Percentiles rank a stretch among this genome's conserved stretches.
phyloP scores from a whole-genome alignment of 2,888 invertebrate genomes.

The Agrochola circellaris region DNA sequence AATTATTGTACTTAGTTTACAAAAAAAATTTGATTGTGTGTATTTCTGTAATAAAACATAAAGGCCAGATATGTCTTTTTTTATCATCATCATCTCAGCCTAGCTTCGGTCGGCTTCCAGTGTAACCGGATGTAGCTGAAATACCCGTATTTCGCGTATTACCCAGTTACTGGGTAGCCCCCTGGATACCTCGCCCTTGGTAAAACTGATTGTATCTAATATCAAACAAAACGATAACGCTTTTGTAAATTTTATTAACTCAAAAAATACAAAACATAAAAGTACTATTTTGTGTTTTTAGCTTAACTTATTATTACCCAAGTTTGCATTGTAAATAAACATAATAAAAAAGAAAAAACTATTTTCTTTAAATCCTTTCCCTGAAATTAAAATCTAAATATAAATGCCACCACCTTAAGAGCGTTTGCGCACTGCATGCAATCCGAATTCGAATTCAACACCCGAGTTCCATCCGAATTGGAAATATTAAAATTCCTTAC shows the following conservation, averaged over 20 bases:
- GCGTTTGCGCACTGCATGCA: not conserved
- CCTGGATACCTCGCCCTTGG: not conserved
- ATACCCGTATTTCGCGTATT: not conserved
- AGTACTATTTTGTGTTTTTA: slow-evolving; percentile 35
- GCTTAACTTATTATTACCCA: slow-evolving; percentile 27
- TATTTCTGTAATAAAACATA: slow-evolving; percentile 43
- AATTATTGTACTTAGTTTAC: slow-evolving; percentile 21
- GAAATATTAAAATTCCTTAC: not conserved
- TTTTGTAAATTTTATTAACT: slow-evolving; percentile 35
- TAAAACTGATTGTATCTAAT: not conserved
- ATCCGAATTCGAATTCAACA: not conserved
- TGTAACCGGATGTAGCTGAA: not conserved
- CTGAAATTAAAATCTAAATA: not conserved
- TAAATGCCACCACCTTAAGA: not conserved
- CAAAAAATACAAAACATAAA: slow-evolving; percentile 37
- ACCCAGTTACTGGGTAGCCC: not conserved
- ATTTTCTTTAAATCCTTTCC: not conserved
- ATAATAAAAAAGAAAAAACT: not conserved
- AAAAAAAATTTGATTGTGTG: slow-evolving; percentile 12
- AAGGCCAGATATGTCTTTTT: not conserved
- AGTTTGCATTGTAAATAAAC: slow-evolving; percentile 52
- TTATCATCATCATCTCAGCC: not conserved
- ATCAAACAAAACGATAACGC: slow-evolving; percentile 15
- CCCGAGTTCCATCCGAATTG: not conserved
- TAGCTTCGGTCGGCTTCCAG: not conserved